Conservation (phyloP, 2,797 vertebrate genomes). For the Lerista edwardsae region DNA sequence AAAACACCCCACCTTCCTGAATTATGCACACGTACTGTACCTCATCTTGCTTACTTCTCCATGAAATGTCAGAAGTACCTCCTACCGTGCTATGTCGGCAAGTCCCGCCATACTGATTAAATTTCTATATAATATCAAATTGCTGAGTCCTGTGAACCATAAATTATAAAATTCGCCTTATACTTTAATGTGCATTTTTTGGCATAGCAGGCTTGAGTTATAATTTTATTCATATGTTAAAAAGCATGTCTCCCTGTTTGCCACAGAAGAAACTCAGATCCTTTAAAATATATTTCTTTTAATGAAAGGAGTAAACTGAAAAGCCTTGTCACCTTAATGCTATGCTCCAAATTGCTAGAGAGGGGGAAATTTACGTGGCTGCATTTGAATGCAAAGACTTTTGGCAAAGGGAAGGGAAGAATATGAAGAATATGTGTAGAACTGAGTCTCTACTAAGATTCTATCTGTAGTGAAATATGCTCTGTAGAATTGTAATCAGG, state of each 20-base stretch:
- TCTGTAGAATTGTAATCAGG: slow-evolving; percentile 56
- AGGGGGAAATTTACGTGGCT: not conserved
- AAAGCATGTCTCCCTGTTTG: slow-evolving; percentile 42
- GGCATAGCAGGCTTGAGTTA: slow-evolving; percentile 44
- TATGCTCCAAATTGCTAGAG: not conserved
- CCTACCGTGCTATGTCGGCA: slow-evolving; percentile 76
- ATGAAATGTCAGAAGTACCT: slow-evolving; percentile 82
- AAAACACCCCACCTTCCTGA: slow-evolving; percentile 63
- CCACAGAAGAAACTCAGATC: slow-evolving; percentile 16
- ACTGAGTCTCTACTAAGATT: slow-evolving; percentile 51
- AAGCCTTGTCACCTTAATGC: slow-evolving; percentile 15
- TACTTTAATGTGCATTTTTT: slow-evolving; percentile 71
- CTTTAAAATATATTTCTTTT: slow-evolving; percentile 21
- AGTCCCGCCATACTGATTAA: slow-evolving; percentile 78
- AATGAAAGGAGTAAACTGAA: slow-evolving; percentile 22
- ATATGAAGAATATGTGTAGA: slow-evolving; percentile 31
- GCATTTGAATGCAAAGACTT: slow-evolving; percentile 9
- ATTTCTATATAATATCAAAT: slow-evolving; percentile 78
- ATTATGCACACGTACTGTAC: slow-evolving; percentile 71
- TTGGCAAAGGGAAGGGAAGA: slow-evolving; percentile 23
- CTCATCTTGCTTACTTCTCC: slow-evolving; percentile 75
- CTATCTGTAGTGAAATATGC: slow-evolving; percentile 49
- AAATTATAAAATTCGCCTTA: slow-evolving; percentile 78
- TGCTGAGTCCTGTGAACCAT: slow-evolving; percentile 77
- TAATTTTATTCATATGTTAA: slow-evolving; percentile 63